Percentiles rank a stretch among this genome's conserved stretches.
Evolutionary conservation across 2,113 vertebrate species (phyloP).

Genomic region (Gyps fulvus): DNA sequence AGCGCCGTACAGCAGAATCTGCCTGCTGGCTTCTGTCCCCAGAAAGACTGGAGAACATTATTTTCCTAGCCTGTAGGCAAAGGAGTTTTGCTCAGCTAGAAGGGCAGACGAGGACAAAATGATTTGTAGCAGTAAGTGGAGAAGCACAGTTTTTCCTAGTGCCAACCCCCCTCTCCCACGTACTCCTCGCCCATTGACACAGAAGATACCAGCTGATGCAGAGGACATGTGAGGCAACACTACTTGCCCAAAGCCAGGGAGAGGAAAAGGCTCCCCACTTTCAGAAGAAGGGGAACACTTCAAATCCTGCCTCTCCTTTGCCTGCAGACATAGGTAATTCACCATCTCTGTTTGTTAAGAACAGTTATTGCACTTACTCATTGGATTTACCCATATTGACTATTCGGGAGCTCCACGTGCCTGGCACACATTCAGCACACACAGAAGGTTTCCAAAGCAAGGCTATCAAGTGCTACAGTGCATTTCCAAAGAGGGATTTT

Average conservation of each 20-base stretch:
- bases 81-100: neutral
- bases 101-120: neutral
- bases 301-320: neutral
- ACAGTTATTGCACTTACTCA: accelerated
- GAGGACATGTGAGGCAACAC: accelerated
- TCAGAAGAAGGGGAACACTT: neutral
- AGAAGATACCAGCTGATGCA: neutral
- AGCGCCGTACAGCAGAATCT: accelerated
- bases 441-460: neutral
- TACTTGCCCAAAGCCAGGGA: neutral
- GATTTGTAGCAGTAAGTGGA: neutral
- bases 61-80: neutral
- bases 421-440: neutral
- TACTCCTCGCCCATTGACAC: neutral
- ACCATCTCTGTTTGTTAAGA: neutral
- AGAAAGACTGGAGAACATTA: neutral
- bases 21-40: neutral
- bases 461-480: neutral
- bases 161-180: neutral
- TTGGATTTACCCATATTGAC: neutral
- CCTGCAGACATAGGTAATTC: neutral
- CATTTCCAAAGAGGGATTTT: neutral
- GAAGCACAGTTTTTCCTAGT: neutral
- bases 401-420: neutral
- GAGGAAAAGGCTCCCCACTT: neutral